These are phyloP conservation scores for Pinna nobilis DNA, from an alignment of 1,140 invertebrate genomes.

Conservation along the genomic window DNA sequence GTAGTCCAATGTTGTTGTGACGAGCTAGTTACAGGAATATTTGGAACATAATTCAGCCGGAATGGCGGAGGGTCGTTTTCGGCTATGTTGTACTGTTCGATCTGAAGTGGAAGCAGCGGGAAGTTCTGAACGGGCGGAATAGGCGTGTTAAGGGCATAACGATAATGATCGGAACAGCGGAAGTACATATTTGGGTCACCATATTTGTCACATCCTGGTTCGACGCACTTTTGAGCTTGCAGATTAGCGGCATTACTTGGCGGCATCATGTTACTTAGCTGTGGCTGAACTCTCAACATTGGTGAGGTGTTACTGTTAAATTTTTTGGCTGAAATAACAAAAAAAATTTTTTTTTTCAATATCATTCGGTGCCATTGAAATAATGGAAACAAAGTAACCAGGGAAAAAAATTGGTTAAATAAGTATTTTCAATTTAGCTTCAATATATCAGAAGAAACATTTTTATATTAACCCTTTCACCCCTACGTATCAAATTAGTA, in stretches of 20 bases:
- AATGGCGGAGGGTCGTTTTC: constrained; percentile 14
- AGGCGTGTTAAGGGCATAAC: not conserved
- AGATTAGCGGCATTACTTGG: not conserved
- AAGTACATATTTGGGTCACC: constrained; percentile 37
- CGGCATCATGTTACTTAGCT: not conserved
- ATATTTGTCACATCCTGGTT: constrained; percentile 41
- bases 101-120: constrained; percentile 4
- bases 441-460: too few species aligned
- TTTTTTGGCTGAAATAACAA: too few species aligned
- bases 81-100: constrained; percentile 29
- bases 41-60: not conserved
- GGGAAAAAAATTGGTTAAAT: too few species aligned
- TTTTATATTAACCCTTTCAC: too few species aligned
- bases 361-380: too few species aligned
- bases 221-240: constrained; percentile 22
- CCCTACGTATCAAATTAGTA: too few species aligned
- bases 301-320: too few species aligned
- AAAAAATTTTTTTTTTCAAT: too few species aligned
- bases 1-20: not conserved
- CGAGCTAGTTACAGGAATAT: not conserved
- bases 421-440: too few species aligned
- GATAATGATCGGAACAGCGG: constrained; percentile 38
- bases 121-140: not conserved
- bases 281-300: not conserved
- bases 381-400: too few species aligned